phyloP scores from a whole-genome alignment of 1,140 invertebrate species.

The Galleria mellonella region DNA sequence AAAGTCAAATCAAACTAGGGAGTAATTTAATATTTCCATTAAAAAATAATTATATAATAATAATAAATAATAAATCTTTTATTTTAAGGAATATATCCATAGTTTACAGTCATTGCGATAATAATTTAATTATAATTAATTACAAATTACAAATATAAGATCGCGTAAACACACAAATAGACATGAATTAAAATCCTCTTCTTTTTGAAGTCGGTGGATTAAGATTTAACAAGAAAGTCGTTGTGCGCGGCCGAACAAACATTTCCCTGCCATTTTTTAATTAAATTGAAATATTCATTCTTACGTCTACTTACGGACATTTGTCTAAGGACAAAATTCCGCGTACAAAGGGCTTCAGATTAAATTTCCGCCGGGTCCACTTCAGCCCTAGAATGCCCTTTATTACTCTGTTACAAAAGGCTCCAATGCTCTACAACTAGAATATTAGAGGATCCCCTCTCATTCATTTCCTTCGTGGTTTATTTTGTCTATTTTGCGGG shows the following conservation, averaged over 20 bases:
- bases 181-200: no score
- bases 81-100: no score
- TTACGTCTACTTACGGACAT: slow-evolving; percentile 40
- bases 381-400: slow-evolving; percentile 56
- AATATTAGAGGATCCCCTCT: slow-evolving; percentile 51
- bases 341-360: slow-evolving; percentile 57
- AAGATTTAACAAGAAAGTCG: slow-evolving; percentile 17
- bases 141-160: no score
- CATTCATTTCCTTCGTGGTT: slow-evolving; percentile 41
- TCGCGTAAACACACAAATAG: no score
- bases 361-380: slow-evolving; percentile 68
- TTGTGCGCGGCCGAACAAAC: slow-evolving; percentile 14
- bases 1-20: no score
- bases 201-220: no score
- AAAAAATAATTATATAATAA: no score
- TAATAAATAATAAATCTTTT: no score
- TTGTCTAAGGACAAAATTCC: slow-evolving; percentile 60
- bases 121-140: no score
- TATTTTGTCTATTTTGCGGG: slow-evolving; percentile 38
- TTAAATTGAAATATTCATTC: slow-evolving; percentile 60
- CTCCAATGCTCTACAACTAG: slow-evolving; percentile 33
- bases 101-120: no score
- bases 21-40: no score
- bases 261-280: slow-evolving; percentile 34
- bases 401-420: slow-evolving; percentile 63